Conservation (phyloP, 2,113 vertebrate species). For the Trematocara macrostoma region DNA sequence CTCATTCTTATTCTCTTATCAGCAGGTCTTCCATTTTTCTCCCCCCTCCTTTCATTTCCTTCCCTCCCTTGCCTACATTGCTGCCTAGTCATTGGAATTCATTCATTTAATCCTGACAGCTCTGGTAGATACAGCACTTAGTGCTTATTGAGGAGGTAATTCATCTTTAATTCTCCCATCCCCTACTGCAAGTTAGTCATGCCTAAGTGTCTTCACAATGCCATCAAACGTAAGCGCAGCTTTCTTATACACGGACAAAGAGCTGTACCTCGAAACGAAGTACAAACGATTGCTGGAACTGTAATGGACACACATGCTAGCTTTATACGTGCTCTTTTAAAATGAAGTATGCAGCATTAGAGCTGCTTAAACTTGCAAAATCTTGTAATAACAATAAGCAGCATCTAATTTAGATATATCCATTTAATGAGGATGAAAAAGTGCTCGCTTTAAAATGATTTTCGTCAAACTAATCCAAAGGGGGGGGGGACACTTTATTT, state of each 20-base stretch:
- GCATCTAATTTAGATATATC: not conserved
- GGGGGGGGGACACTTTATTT: accelerated
- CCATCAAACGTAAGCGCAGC: not conserved
- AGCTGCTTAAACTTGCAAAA: not conserved
- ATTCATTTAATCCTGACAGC: constrained; percentile 49
- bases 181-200: not conserved
- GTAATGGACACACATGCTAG: not conserved
- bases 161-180: constrained; percentile 32
- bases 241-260: not conserved
- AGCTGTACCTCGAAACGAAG: not conserved
- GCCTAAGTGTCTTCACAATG: not conserved
- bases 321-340: not conserved
- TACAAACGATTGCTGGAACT: not conserved
- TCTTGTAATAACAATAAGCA: not conserved
- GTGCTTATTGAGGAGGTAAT: constrained; percentile 38
- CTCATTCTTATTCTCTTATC: constrained; percentile 1
- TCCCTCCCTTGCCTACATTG: not conserved
- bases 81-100: constrained; percentile 32
- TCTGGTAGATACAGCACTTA: constrained; percentile 45
- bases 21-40: not conserved
- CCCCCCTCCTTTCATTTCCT: not conserved
- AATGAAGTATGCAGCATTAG: not conserved
- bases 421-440: not conserved
- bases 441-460: not conserved
- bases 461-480: not conserved